These are phyloP conservation scores for Rousettus leschenaultii DNA, from an alignment of 2,113 vertebrate species.

Conservation along the genomic window DNA sequence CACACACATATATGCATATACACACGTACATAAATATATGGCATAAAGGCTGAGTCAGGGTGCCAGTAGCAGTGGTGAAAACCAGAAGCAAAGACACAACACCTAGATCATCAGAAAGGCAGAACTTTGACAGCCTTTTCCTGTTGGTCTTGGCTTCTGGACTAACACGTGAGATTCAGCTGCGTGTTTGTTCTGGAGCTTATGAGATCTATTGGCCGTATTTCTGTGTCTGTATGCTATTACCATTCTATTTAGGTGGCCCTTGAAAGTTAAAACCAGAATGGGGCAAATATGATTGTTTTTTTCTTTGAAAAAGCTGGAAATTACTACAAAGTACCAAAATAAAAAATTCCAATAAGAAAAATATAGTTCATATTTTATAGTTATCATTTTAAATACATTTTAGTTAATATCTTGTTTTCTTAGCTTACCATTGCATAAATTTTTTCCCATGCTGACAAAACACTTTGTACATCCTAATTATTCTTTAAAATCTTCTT, in stretches of 20 bases:
- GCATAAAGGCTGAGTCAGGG: neutral
- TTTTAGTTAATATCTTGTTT: neutral
- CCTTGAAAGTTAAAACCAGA: neutral
- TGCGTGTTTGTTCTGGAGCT: neutral
- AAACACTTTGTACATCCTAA: neutral
- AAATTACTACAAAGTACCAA: neutral
- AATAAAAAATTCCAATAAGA: neutral
- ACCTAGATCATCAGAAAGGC: neutral
- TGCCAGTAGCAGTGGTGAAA: neutral
- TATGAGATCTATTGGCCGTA: neutral
- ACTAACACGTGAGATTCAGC: neutral
- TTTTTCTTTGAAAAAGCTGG: neutral
- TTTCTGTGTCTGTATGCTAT: neutral
- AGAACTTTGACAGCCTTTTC: neutral
- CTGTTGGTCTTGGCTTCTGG: neutral
- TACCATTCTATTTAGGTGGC: neutral
- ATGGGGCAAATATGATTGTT: neutral
- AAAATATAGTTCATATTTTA: neutral
- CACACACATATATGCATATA: too few species aligned
- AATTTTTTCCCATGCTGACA: neutral
- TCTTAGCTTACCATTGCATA: neutral
- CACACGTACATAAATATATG: neutral
- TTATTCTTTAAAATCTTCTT: neutral
- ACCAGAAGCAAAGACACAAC: neutral
- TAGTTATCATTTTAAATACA: neutral